These are phyloP conservation scores for Stichodactyla mertensii DNA, from an alignment of 64 coral and sea anemone genomes.

Conservation along the genomic window DNA sequence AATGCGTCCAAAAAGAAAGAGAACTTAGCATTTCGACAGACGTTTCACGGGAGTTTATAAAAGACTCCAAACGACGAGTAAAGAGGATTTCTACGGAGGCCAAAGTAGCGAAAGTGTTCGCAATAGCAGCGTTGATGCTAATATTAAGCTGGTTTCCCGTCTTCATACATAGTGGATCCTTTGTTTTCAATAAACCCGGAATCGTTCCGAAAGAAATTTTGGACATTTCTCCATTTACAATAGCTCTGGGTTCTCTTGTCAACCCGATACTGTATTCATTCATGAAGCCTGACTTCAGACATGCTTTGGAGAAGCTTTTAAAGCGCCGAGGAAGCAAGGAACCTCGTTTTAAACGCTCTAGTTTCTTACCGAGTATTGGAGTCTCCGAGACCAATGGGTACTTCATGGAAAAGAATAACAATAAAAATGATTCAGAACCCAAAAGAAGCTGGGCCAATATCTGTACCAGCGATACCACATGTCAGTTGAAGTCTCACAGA, in stretches of 20 bases:
- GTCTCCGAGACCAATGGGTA: not conserved
- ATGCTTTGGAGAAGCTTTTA: slow-evolving; percentile 32
- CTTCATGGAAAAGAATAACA: not conserved
- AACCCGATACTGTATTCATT: slow-evolving; percentile 79
- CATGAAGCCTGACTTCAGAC: slow-evolving; percentile 80
- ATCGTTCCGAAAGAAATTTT: slow-evolving; percentile 22
- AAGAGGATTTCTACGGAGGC: slow-evolving; percentile 49
- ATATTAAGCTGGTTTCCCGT: slow-evolving; percentile 50
- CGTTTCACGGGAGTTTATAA: not conserved
- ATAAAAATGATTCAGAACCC: not conserved
- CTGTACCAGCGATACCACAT: not conserved
- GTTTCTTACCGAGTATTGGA: not conserved
- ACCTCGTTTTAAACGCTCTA: not conserved
- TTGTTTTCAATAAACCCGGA: not conserved
- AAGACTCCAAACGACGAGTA: not conserved
- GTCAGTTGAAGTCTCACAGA: not conserved
- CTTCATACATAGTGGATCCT: slow-evolving; percentile 29
- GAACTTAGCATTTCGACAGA: slow-evolving; percentile 44
- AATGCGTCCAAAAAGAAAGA: slow-evolving; percentile 38
- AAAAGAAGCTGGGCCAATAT: not conserved
- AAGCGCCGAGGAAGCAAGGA: not conserved
- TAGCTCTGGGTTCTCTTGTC: slow-evolving; percentile 61
- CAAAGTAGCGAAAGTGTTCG: slow-evolving; percentile 55
- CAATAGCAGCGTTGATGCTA: slow-evolving; percentile 49
- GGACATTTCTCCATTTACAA: slow-evolving; percentile 54